Percentiles rank a stretch among this genome's conserved stretches.
phyloP scores from a whole-genome alignment of 2,113 vertebrate species.

The Ariopsis seemanni region DNA sequence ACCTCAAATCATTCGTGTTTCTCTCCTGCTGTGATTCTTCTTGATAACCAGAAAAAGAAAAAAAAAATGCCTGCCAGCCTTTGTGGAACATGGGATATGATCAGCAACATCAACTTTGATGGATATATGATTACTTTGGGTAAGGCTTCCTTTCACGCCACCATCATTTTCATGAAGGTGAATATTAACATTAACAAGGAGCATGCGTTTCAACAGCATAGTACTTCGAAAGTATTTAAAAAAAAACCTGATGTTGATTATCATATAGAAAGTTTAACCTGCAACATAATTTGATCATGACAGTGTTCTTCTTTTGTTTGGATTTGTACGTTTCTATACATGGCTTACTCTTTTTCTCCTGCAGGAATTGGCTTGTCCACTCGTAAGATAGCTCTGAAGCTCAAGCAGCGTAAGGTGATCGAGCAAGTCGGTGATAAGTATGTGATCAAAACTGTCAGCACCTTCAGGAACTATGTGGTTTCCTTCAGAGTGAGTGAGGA shows the following conservation, averaged over 20 bases:
- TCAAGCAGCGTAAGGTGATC: constrained; percentile 84
- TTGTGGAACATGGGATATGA: constrained; percentile 83
- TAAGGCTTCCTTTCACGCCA: constrained; percentile 60
- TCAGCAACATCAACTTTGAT: constrained; percentile 82
- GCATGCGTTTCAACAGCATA: not conserved
- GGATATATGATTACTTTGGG: constrained; percentile 84
- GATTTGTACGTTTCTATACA: not conserved
- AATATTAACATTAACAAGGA: not conserved
- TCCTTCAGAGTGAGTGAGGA: constrained; percentile 79
- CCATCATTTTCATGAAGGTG: not conserved
- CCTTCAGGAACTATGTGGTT: constrained; percentile 77
- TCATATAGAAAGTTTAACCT: not conserved
- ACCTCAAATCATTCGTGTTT: not conserved
- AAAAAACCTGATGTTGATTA: not conserved
- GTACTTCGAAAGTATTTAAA: not conserved
- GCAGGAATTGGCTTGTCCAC: constrained; percentile 77
- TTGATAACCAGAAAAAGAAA: not conserved
- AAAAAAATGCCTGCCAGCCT: constrained; percentile 76
- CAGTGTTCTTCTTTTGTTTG: not conserved
- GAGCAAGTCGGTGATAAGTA: constrained; percentile 75
- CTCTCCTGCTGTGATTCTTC: not conserved
- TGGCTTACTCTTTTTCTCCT: not conserved
- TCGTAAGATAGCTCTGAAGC: constrained; percentile 78
- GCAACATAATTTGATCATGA: not conserved
- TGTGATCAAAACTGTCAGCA: constrained; percentile 78